phyloP scores from a whole-genome alignment of 2,888 invertebrate species.

The Mesorhabditis belari region DNA sequence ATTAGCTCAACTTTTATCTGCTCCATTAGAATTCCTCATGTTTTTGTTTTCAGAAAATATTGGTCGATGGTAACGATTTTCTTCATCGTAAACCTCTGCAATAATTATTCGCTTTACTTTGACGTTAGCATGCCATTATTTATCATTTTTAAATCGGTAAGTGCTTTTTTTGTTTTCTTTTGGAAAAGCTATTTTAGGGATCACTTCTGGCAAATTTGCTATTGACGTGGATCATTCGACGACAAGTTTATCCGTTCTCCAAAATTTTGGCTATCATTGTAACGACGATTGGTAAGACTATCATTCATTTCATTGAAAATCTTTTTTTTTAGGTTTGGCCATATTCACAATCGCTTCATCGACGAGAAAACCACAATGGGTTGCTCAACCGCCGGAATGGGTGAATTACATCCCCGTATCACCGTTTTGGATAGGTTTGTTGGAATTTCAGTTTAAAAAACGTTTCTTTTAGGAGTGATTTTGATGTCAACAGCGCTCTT shows the following conservation, averaged over 20 bases:
- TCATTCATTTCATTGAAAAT: neutral
- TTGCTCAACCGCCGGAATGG: constrained; percentile 4
- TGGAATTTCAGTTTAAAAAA: neutral
- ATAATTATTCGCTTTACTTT: constrained; percentile 86
- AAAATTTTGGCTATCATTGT: neutral
- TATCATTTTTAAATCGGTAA: constrained; percentile 90
- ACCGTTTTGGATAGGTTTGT: constrained; percentile 25
- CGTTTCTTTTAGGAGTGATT: constrained; percentile 46
- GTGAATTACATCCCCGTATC: constrained; percentile 14
- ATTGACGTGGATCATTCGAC: constrained; percentile 78
- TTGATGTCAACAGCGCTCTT: constrained; percentile 79
- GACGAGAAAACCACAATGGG: neutral
- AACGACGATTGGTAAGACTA: neutral
- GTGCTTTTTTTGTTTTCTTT: constrained; percentile 42
- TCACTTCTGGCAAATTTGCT: constrained; percentile 93
- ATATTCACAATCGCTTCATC: constrained; percentile 71
- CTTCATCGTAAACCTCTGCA: constrained; percentile 77
- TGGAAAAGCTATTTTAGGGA: constrained; percentile 61
- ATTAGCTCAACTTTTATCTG: too few species aligned
- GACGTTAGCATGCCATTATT: constrained; percentile 95
- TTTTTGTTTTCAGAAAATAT: constrained; percentile 25
- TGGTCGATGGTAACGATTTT: constrained; percentile 72
- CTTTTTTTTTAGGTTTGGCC: constrained; percentile 69
- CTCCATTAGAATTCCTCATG: too few species aligned
- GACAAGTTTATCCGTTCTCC: neutral